A percentile compares a stretch with the other conserved stretches of the same genome.
Conservation (phyloP, 2,113 vertebrate species). For the Tragelaphus scriptus region DNA sequence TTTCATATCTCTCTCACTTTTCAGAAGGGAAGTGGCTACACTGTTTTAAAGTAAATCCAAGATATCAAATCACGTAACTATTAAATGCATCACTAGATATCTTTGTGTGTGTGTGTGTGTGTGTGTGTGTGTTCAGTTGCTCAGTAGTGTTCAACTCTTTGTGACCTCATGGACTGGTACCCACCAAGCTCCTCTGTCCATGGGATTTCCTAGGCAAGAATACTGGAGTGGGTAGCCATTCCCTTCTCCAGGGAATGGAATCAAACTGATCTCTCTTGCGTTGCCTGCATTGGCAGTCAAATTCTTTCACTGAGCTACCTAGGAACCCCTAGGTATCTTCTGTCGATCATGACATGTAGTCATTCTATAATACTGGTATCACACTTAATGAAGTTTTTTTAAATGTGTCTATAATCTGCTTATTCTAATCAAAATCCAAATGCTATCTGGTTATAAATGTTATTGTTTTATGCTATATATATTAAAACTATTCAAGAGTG, state of each 20-base stretch:
- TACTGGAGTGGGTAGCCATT: neutral
- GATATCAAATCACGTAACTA: neutral
- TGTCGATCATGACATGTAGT: neutral
- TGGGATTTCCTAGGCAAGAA: neutral
- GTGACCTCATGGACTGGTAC: neutral
- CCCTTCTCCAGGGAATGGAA: neutral
- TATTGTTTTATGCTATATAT: neutral
- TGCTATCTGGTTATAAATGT: neutral
- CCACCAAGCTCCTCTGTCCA: neutral
- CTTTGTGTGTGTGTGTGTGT: neutral
- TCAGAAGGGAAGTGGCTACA: neutral
- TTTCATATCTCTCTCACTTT: neutral
- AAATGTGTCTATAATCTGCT: neutral
- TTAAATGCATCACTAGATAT: neutral
- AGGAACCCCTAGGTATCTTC: neutral
- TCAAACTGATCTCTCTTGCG: neutral
- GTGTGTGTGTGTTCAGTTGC: neutral
- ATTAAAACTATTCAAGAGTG: neutral
- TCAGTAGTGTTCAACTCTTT: neutral
- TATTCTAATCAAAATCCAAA: neutral
- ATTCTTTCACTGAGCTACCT: neutral
- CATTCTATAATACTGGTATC: neutral
- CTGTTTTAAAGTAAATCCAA: neutral
- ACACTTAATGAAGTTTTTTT: neutral
- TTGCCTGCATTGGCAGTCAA: neutral